phyloP scores from a whole-genome alignment of 64 coral and sea anemone genomes.

The Actinia tenebrosa region DNA sequence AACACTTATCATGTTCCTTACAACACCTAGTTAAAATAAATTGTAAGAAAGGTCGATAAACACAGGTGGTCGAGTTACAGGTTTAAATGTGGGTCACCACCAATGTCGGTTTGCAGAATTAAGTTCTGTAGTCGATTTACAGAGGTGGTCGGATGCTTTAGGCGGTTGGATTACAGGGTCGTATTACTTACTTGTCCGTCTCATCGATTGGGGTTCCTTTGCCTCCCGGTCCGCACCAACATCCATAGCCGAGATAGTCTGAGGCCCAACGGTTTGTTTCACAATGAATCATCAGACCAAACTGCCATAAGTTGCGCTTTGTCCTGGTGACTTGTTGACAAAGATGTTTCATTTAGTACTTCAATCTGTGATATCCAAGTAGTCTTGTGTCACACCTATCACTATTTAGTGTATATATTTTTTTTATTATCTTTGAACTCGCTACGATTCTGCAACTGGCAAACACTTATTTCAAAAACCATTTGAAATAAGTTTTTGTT shows the following conservation, averaged over 20 bases:
- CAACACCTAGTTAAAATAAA: conserved; percentile 7
- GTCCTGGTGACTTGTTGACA: not conserved
- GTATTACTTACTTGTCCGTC: conserved; percentile 42
- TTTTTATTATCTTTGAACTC: not conserved
- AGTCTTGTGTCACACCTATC: no score
- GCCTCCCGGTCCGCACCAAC: conserved; percentile 54
- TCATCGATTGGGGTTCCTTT: conserved; percentile 52
- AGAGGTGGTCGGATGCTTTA: not conserved
- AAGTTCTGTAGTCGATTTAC: no score
- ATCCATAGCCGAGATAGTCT: conserved; percentile 57
- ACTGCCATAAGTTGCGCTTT: conserved; percentile 7
- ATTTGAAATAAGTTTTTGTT: no score
- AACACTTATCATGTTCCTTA: conserved; percentile 29
- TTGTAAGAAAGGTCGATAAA: not conserved
- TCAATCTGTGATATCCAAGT: no score
- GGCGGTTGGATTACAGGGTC: not conserved
- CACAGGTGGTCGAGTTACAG: not conserved
- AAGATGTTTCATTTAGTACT: not conserved
- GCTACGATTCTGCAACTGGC: no score
- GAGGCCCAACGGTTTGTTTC: not conserved
- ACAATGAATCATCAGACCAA: conserved; percentile 34
- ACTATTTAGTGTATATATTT: no score
- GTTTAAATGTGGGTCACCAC: no score
- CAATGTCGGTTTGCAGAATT: no score
- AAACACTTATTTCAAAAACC: no score